phyloP scores from a whole-genome alignment of 2,888 invertebrate genomes.

The Anarsia innoxiella region DNA sequence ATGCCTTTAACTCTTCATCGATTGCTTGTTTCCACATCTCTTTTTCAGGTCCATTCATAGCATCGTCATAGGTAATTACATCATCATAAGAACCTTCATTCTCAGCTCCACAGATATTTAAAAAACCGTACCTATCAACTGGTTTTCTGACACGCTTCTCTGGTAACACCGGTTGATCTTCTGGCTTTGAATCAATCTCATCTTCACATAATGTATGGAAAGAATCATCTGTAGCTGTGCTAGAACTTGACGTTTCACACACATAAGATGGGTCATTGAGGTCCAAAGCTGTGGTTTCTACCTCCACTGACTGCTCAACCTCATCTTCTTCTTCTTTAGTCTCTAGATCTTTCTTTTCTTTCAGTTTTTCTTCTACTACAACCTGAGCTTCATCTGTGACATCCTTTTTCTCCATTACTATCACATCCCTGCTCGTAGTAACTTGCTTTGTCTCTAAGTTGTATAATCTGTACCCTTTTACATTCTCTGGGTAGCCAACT shows the following conservation, averaged over 20 bases:
- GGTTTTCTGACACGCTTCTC: slow-evolving; percentile 9
- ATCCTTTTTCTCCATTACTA: slow-evolving; percentile 15
- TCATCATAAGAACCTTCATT: neutral
- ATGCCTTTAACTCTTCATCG: slow-evolving; percentile 12
- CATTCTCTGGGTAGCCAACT: slow-evolving; percentile 16
- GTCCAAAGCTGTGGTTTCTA: no score
- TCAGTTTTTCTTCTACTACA: slow-evolving; percentile 25
- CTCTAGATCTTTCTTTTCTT: slow-evolving; percentile 14
- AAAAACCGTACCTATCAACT: no score
- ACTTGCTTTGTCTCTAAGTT: slow-evolving; percentile 15
- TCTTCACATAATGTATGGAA: neutral
- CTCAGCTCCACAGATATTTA: slow-evolving; percentile 9
- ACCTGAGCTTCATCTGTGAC: slow-evolving; percentile 16
- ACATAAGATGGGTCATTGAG: slow-evolving; percentile 6
- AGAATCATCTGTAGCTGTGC: neutral
- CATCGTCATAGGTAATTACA: neutral
- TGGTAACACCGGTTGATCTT: neutral
- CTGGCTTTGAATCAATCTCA: neutral
- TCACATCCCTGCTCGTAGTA: slow-evolving; percentile 19
- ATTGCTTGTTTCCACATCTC: slow-evolving; percentile 12
- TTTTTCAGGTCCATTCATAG: slow-evolving; percentile 10
- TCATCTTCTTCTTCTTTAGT: slow-evolving; percentile 13
- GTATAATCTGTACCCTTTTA: slow-evolving; percentile 19
- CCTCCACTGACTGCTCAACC: slow-evolving; percentile 5
- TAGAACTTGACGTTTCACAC: slow-evolving; percentile 8